Evolutionary conservation across 2,888 invertebrate genomes (phyloP).

Genomic region (Thereva unica): DNA sequence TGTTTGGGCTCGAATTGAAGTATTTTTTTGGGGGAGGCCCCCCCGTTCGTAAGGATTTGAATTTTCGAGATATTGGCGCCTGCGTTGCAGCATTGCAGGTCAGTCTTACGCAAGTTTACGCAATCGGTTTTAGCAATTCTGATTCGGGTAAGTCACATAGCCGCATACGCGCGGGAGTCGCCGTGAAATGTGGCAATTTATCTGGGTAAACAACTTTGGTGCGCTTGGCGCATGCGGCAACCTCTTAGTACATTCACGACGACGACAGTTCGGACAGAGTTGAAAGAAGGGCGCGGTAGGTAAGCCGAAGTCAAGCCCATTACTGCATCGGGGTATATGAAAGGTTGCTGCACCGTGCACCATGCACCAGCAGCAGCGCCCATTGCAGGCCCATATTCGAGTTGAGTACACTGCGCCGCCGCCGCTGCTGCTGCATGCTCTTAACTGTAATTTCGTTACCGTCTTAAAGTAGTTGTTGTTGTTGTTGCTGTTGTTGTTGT

Average conservation of each 20-base stretch:
- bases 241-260: slow-evolving; percentile 1
- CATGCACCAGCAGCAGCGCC: slow-evolving; percentile 11
- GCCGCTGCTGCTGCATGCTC: no score
- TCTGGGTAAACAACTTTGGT: slow-evolving; percentile 10
- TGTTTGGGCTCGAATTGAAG: no score
- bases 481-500: slow-evolving; percentile 1
- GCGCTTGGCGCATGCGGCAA: background rate
- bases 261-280: slow-evolving; percentile 20
- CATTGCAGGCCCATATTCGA: background rate
- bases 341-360: background rate
- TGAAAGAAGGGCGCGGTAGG: slow-evolving; percentile 28
- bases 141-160: slow-evolving; percentile 33
- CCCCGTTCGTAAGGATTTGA: slow-evolving; percentile 12
- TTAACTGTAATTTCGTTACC: no score
- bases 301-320: slow-evolving; percentile 14
- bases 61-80: slow-evolving; percentile 3
- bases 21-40: no score
- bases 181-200: slow-evolving; percentile 25
- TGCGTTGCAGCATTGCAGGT: background rate
- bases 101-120: slow-evolving; percentile 30
- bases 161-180: slow-evolving; percentile 12
- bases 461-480: background rate
- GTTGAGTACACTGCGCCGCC: no score
- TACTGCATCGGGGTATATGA: slow-evolving; percentile 4
- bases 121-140: slow-evolving; percentile 29